Base-by-base conservation (phyloP, 2,113 vertebrate species). In the Mobula hypostoma region DNA sequence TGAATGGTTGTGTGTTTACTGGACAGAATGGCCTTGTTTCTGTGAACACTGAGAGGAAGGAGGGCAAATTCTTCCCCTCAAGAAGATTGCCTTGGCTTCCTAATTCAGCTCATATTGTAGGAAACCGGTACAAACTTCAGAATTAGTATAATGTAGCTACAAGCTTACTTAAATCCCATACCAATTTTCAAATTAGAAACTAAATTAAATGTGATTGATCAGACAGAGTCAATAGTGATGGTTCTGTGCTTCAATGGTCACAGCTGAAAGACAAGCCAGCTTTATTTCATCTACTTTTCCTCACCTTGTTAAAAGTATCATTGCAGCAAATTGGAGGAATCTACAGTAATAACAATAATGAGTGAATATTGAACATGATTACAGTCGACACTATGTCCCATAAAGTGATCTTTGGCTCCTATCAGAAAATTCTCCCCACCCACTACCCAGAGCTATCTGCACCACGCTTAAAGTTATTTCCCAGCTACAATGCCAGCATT, bases 201-300 rank as follows among this genome's bases (percentile, higher is more conserved):
- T 19, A 90, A 90, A 66, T 90, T n/a, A 66, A 66, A 90, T 90
- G 61, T 90, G 85, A 90, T 66, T 90, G 61, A 90, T 90, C 85
- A 90, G 61, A 66, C 61, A 66, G 61, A 61, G 29, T 90, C 61
- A 32, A 27, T 90, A 66, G 63, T 90, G 63, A 90, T n/a, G 29
- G 32, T 6, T 32, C 83, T 63, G 21, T 27, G 58, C 83, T 63
- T 88, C 83, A 66, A 63, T 90, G 36, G 21, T 72, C 66, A 56
- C 36, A 9, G 48, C 36, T 48, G 8, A 21, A 27, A 11, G 1
- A 21, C 8, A 56, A 24, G 40, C 11, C 70, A 56, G 91, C 74
- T 72, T 74, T 56, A 76, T 93, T 29, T 40, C 91, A 93, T 19
- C 36, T 48, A 72, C 68, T 93, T 40, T n/a, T 19, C 68, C 21